Percentiles rank a stretch among this genome's conserved stretches.
These are phyloP conservation scores for Pristionchus mayeri DNA, from an alignment of 2,888 invertebrate species.

Conservation along the genomic window DNA sequence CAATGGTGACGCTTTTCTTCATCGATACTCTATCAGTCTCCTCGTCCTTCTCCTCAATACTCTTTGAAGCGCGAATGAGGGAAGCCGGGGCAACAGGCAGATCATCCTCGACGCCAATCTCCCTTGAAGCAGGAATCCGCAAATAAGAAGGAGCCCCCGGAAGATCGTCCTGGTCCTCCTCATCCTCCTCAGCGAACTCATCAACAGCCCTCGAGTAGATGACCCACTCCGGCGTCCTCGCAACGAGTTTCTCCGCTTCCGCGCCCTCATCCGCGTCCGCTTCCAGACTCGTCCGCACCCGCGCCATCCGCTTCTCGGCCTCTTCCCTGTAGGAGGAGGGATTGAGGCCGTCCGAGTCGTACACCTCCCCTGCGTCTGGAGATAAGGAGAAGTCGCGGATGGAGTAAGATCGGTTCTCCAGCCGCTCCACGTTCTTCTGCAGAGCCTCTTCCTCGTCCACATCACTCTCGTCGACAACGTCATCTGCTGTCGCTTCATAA, in stretches of 20 bases:
- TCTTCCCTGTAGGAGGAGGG: neutral
- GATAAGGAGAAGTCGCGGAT: constrained; percentile 16
- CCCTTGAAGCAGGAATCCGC: neutral
- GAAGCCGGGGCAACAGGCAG: no score
- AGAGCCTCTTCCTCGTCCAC: neutral
- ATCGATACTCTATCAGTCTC: neutral
- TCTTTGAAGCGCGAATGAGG: neutral
- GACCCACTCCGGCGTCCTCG: neutral
- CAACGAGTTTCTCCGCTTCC: no score
- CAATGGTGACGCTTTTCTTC: neutral
- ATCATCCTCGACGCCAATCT: neutral
- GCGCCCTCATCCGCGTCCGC: no score
- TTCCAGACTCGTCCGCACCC: no score
- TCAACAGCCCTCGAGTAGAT: neutral
- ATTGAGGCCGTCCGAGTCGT: constrained; percentile 7
- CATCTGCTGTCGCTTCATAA: neutral
- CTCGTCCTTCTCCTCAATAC: neutral
- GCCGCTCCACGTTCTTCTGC: neutral
- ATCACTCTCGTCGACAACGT: neutral
- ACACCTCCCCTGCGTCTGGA: constrained; percentile 15
- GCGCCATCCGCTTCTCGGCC: neutral
- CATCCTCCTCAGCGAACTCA: neutral
- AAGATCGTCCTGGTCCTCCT: neutral
- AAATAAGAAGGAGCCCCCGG: neutral
- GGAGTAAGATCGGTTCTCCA: neutral